Base-by-base conservation (phyloP, 2,113 vertebrate species). In the Dicentrarchus labrax region DNA sequence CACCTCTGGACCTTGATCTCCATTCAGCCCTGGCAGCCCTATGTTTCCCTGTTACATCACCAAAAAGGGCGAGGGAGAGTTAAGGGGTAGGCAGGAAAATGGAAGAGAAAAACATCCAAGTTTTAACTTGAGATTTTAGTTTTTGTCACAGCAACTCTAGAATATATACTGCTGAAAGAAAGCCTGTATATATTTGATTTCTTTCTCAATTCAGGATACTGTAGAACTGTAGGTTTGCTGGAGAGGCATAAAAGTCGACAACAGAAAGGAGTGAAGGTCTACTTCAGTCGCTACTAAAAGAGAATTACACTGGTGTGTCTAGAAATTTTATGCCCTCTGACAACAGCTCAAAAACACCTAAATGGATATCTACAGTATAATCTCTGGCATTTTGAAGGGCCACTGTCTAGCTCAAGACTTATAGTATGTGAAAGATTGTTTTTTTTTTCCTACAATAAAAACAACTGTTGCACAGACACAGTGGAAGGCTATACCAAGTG, bases 1-100 rank as follows among this genome's bases (percentile, higher is more conserved):
- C 95, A 98, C 98, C 95, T 95, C 93, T 88, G 92, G 78, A 89
- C 98, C 98, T 89, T 95, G 95, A 91, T 91, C 94, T 93, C 98
- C 98, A 76, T 24, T 88, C 57, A 92, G 88, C 62, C 98, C 98
- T 22, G 96, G 93, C 17, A 89, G 90, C 61, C 98, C 97, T 22
- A 89, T 80, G 68, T 93, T 93, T 94, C 98, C 98, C 94, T 95
- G 90, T 92, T 94, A 94, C 64, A 95, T 96, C 93, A 95, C 22
- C 50, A 61, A 65, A 75, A 84, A 76, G 7, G 4, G 13, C n/a
- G 47, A 76, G 51, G 39, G 51, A 60, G 43, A 88, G 1, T 8
- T 1, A 19, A 50, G 2, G 16, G 16, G 43, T 48, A 22, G 36
- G 43, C 21, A 65, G 66, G 3, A 83, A 56, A 57, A 48, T 24